These are phyloP conservation scores for Leuciscus waleckii DNA, from an alignment of 2,797 vertebrate genomes.

Conservation along the genomic window DNA sequence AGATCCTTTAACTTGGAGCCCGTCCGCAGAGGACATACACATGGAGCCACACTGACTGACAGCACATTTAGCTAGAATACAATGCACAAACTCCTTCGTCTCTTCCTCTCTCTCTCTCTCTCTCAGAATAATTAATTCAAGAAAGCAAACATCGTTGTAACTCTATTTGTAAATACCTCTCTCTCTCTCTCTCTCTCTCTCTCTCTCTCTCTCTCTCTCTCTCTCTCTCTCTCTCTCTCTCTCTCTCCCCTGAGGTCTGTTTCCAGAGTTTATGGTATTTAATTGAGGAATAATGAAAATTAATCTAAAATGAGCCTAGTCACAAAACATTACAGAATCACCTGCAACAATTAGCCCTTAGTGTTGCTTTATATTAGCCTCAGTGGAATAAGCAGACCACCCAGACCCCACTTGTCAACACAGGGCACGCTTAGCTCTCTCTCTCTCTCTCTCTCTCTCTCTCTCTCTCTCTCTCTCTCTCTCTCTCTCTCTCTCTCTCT, in stretches of 20 bases:
- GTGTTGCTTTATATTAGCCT: constrained; percentile 48
- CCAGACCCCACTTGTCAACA: constrained; percentile 34
- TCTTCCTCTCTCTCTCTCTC: constrained; percentile 12
- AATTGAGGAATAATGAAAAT: constrained; percentile 12
- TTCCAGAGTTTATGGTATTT: constrained; percentile 24
- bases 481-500: too few species aligned
- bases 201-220: neutral
- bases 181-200: constrained; percentile 25
- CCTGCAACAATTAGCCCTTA: constrained; percentile 35
- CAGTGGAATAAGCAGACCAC: constrained; percentile 35
- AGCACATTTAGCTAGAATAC: constrained; percentile 21
- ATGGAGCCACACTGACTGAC: constrained; percentile 19
- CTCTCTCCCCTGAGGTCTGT: constrained; percentile 17
- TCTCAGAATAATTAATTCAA: constrained; percentile 15
- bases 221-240: neutral
- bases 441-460: neutral
- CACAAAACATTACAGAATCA: constrained; percentile 35
- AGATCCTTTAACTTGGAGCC: constrained; percentile 41
- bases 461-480: too few species aligned
- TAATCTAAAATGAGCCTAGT: neutral
- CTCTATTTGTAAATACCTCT: constrained; percentile 27
- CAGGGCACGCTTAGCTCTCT: constrained; percentile 20
- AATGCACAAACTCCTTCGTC: constrained; percentile 19
- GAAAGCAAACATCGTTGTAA: constrained; percentile 8
- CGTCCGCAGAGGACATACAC: neutral